These are phyloP conservation scores for Hydractinia symbiolongicarpus DNA, from an alignment of 30 jellyfish, hydroid and myxozoan species.

Conservation along the genomic window DNA sequence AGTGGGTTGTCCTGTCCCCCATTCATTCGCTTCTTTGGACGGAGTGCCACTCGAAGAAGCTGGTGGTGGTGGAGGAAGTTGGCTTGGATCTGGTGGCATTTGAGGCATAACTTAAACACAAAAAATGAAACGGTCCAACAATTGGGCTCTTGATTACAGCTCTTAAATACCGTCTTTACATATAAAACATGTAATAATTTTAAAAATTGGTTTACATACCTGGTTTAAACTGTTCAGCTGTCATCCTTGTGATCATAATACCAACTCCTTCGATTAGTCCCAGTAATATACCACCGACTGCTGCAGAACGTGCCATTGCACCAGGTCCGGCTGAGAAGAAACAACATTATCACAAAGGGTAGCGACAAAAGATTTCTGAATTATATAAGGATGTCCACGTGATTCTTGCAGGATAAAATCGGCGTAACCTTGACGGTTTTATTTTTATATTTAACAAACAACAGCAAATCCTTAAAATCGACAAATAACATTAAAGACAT, in stretches of 20 bases:
- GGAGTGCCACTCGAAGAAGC: conserved; percentile 58
- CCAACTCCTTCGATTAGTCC: conserved; percentile 99
- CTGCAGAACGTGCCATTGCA: conserved; percentile 99
- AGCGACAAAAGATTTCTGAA: background rate
- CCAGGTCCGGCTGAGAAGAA: conserved; percentile 90
- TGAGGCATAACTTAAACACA: conserved; percentile 87
- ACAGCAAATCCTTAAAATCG: too few species aligned
- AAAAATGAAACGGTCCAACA: background rate
- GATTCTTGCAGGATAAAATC: too few species aligned
- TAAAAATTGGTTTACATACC: conserved; percentile 34
- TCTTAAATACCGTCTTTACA: background rate
- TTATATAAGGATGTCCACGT: too few species aligned
- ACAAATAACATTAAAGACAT: too few species aligned
- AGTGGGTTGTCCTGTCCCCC: conserved; percentile 37
- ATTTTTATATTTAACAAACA: too few species aligned
- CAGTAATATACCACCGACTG: conserved; percentile 93
- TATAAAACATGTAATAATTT: too few species aligned
- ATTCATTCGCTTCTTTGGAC: conserved; percentile 3
- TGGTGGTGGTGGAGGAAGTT: conserved; percentile 90
- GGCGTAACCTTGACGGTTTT: too few species aligned
- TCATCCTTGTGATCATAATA: conserved; percentile 95
- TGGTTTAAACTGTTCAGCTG: conserved; percentile 99
- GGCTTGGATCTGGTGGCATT: conserved; percentile 99
- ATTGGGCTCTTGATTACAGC: background rate
- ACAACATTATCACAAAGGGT: background rate